Evolutionary conservation across 2,888 invertebrate species (phyloP), one percentile per base, ranked within the genome.

Genomic region (Auanema freiburgensis): DNA sequence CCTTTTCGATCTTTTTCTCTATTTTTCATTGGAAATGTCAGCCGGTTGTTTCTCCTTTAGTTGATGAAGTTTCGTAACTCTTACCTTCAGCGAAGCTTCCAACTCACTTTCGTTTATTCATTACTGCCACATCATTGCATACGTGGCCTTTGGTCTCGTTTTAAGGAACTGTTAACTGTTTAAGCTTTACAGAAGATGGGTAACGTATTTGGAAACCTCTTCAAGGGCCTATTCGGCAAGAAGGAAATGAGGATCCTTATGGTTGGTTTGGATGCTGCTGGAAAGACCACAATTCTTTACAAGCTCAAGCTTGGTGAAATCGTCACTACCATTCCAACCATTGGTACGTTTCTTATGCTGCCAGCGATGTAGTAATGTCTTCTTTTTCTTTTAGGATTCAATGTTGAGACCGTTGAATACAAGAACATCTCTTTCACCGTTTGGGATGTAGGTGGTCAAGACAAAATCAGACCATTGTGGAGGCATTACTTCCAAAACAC

Each of bases 221-320:
- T 98, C 88, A 93, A 93, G 90, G 92, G 95, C 89, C 92, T 98
- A 83, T 97, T 98, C 88, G 97, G 98, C 88, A 98, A 97, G 88
- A 97, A 96, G 86, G 96, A 98, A 89, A 97, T 98, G 97, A 91
- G 98, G 55, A 82, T 82, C 60, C 66, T 82, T 56, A 82, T 82
- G 82, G 82, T 82, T 55, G 82, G 82, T 69, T 65, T 82, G 60
- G 96, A 97, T 89, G 96, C 96, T 85, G 97, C 97, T 88, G 97
- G 97, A 89, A 97, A 97, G 91, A 97, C 97, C 85, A 97, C 96
- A 88, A 97, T 97, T 88, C 89, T 97, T 88, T 96, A 96, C 90
- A 97, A 97, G 91, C 90, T 97, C 87, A 97, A 97, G 90, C 90
- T 97, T 89, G 96, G 96, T 87, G 96, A 97, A 91, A 96, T 96